These are phyloP conservation scores for Notolepis coatsorum DNA, from an alignment of 2,797 vertebrate species.

Conservation along the genomic window DNA sequence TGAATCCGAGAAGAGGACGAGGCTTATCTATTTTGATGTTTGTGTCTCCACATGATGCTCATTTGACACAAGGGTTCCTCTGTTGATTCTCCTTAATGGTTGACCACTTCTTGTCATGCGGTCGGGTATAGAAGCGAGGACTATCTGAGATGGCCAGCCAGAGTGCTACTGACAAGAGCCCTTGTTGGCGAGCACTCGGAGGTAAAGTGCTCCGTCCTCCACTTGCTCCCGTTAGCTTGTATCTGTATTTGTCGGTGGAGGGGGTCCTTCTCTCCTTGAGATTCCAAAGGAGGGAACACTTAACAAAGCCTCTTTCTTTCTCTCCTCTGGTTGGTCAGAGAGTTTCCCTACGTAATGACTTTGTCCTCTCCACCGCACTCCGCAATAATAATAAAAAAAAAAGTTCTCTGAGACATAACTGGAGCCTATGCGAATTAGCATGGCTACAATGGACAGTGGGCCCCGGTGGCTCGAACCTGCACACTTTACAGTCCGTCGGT, in stretches of 20 bases:
- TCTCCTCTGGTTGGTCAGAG: constrained; percentile 75
- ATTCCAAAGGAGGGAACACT: constrained; percentile 72
- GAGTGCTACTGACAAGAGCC: constrained; percentile 43
- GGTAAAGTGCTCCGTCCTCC: constrained; percentile 51
- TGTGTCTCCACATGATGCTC: constrained; percentile 56
- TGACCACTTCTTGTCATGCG: constrained; percentile 58
- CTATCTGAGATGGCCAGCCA: constrained; percentile 42
- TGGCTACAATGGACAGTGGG: constrained; percentile 76
- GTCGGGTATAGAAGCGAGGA: constrained; percentile 37
- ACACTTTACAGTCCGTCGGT: constrained; percentile 79
- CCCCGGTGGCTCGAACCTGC: constrained; percentile 65
- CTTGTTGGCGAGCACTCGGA: constrained; percentile 68
- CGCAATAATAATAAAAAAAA: too few species aligned
- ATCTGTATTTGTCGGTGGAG: constrained; percentile 57
- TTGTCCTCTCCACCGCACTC: constrained; percentile 36
- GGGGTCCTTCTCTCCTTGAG: constrained; percentile 67
- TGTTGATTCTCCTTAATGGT: constrained; percentile 54
- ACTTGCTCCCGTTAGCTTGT: constrained; percentile 48
- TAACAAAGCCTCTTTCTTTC: constrained; percentile 79
- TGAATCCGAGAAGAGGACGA: constrained; percentile 35
- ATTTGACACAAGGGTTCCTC: constrained; percentile 67
- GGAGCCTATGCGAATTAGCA: constrained; percentile 73
- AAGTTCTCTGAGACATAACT: constrained; percentile 70
- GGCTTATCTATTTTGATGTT: constrained; percentile 27
- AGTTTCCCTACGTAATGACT: constrained; percentile 78